Evolutionary conservation across 2,113 vertebrate species (phyloP).

Genomic region (Sterrhoptilus dennistouni): DNA sequence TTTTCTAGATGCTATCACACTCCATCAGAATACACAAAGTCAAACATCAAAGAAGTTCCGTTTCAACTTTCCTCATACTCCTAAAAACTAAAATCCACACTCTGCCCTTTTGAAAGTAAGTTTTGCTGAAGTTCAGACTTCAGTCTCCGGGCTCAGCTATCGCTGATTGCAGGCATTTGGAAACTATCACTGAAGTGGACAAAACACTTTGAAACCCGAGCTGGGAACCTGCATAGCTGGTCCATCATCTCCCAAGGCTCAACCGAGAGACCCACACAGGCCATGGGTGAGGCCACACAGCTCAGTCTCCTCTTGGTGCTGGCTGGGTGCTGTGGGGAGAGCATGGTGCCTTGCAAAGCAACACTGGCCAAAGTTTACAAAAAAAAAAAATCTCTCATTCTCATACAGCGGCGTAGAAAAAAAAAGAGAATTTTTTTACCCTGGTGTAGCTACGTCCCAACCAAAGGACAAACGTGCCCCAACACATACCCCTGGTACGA

Average conservation of each 20-base stretch:
- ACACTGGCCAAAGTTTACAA: background rate
- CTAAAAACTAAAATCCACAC: background rate
- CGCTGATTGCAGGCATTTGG: background rate
- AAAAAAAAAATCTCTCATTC: background rate
- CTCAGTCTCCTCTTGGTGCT: background rate
- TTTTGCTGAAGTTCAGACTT: background rate
- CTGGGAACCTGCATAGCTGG: background rate
- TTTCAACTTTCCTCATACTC: background rate
- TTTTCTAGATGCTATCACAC: conserved; percentile 19
- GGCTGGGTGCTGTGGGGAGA: background rate
- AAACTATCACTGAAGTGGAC: background rate
- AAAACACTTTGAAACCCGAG: background rate
- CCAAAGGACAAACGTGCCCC: background rate
- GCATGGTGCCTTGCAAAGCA: background rate
- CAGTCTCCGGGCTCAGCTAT: background rate
- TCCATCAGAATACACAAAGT: background rate
- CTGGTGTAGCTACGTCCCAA: background rate
- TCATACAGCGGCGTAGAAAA: background rate
- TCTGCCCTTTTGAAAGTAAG: background rate
- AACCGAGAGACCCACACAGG: background rate
- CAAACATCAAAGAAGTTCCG: background rate
- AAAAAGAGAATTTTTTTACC: background rate
- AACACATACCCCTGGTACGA: background rate
- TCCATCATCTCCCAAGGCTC: background rate
- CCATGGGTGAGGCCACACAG: background rate